Base-by-base conservation (phyloP, 2,888 invertebrate species). In the Nomada ruficornis region DNA sequence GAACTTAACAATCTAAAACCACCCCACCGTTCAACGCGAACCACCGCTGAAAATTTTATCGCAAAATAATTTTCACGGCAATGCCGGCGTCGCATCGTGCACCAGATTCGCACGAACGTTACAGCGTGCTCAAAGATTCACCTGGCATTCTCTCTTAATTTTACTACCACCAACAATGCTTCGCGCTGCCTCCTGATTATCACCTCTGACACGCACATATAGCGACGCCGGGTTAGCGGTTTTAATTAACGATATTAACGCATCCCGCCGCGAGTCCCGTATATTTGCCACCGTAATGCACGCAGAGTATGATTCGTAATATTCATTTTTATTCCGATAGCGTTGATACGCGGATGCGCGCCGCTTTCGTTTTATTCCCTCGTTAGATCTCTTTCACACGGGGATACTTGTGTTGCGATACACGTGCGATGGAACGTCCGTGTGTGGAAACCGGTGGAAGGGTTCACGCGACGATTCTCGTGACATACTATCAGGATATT, bases 241-340 rank as follows among this genome's bases (percentile, higher is more conserved):
- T 86, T 88, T 85, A 88, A 88, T 85, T 85, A 88, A 85, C 86
- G 77, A 85, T 83, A 86, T 86, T 88, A 79, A 84, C 78, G 75
- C 60, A 60, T 74, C 75, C 63, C 42, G 60, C 26, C 26, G 18
- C 26, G 80, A 63, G 63, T 57, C 42, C 11, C 52, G 13, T 54
- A 55, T 64, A 59, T 57, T 54, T 23, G 26, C 11, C 5, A 44
- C n/a, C 57, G 26, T 36, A 63, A 47, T 67, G 20, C 72, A 42
- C 57, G 36, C 62, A 52, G n/a, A 13, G 3, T 18, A n/a, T 1
- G 7, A 20, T 15, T 18, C 2, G 44, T 20, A 10, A 60, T 26
- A 26, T 60, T 55, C 20, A 50, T 67, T 78, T 72, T 44, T n/a
- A 4, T 52, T 2, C 23, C n/a, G 77, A 47, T 65, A 70, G 23